Evolutionary conservation across 2,888 invertebrate genomes (phyloP), one percentile per base, ranked within the genome.

Genomic region (Drosophila paramelanica): DNA sequence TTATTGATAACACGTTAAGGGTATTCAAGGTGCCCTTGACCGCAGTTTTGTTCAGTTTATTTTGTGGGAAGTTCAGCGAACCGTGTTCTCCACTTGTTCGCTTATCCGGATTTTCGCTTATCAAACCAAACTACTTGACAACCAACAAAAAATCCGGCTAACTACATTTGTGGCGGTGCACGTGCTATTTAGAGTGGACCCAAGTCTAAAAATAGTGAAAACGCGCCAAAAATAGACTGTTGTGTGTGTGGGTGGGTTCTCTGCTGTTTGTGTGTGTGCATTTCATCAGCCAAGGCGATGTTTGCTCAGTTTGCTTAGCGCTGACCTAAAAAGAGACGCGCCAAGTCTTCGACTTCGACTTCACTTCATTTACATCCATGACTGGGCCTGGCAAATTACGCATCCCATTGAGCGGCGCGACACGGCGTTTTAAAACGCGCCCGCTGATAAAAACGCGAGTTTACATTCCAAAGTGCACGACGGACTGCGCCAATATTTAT

Each of bases 401-500:
- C 88, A 89, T 84, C 76, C 86, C 86, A 86, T 89, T 86, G 74
- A 88, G 78, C 57, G 43, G 45, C 49, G 62, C 11, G 58, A 60
- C 60, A 59, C 59, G 79, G 81, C 67, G 81, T 74, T 84, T 71
- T 58, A 68, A 75, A 71, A 65, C 75, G 75, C 81, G 51, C 81
- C 49, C 55, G 76, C 80, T 85, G 89, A 88, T 87, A 88, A 84
- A 72, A 73, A 62, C 67, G 67, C 50, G 64, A 82, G 84, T 89
- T 89, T 87, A 81, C 81, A 89, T 84, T 85, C 89, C 85, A 85
- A 85, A 85, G 85, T 84, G 71, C 81, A 73, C 50, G 64, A 67
- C 41, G 50, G 49, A 56, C 72, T 56, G 75, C 59, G 52, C 49
- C 59, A 72, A 72, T 67, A 77, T 67, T 76, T 66, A 23, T 23